phyloP scores from a whole-genome alignment of 2,888 invertebrate genomes.

The Apotomis betuletana region DNA sequence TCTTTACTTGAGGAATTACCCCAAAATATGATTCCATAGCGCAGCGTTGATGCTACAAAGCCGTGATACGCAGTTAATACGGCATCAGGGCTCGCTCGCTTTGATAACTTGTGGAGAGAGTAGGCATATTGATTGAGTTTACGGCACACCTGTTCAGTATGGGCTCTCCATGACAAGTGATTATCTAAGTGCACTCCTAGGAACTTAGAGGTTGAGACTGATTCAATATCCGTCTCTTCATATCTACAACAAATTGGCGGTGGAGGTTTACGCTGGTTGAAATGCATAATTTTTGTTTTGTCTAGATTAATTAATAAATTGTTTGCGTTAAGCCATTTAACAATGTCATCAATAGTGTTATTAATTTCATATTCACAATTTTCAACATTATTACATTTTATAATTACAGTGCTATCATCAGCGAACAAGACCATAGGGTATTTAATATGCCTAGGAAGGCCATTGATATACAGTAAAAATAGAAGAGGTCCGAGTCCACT shows the following conservation, averaged over 20 bases:
- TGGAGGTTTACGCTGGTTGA: no score
- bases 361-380: no score
- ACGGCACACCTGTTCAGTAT: not conserved
- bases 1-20: no score
- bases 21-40: no score
- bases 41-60: not conserved
- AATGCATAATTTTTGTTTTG: no score
- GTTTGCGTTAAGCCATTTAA: not conserved
- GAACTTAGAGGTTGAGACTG: not conserved
- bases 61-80: slow-evolving; percentile 5
- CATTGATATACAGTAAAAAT: not conserved
- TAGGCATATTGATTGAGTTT: slow-evolving; percentile 13
- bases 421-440: no score
- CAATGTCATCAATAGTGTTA: not conserved
- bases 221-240: slow-evolving; percentile 1
- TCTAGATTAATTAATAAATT: not conserved
- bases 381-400: no score
- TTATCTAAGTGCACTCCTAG: slow-evolving; percentile 4
- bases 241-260: not conserved
- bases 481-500: not conserved
- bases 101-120: not conserved
- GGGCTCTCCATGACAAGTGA: not conserved
- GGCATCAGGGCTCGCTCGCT: slow-evolving; percentile 9
- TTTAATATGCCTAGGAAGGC: no score
- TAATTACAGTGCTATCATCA: no score